Evolutionary conservation across 1,140 invertebrate species (phyloP), one percentile per base, ranked within the genome.

Genomic region (Drosophila lowei): DNA sequence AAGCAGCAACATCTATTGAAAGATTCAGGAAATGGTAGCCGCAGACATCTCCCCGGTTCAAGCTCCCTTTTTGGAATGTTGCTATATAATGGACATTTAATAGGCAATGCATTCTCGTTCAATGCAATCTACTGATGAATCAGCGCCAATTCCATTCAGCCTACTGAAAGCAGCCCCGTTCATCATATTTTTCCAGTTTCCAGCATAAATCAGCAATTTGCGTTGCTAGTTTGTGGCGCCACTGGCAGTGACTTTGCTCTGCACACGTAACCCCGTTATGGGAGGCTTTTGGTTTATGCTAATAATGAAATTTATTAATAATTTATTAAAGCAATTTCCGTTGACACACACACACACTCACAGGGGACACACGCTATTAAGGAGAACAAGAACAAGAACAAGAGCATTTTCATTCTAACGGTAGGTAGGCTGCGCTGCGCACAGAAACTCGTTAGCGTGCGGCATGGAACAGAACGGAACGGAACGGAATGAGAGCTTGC

Each of bases 321-420:
- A 84, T 80, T 85, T 85, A 86, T 85, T 80, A 80, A 86, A 73
- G 66, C 81, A 85, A 85, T 85, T 86, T 85, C 80, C 81, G 77
- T 48, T 80, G 67, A 59, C 58, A 72, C 60, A 71, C 13, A 66
- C 46, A 47, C 9, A 47, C 13, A 60, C 44, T 55, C 50, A 55
- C 30, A 25, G 8, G 47, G 6, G 42, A 55, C 21, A 18, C 8
- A 41, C 3, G 11, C 13, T 13, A 41, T 13, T 11, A 42, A 25
- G 42, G 30, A 42, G 54, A 74, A 34, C 41, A 44, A 52, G 50
- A 54, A 48, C 57, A 53, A 62, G 75, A 54, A 48, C 57, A 53
- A 62, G 75, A 63, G 71, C 61, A 49, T 38, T 38, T 38, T 38
- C 34, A 38, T 74, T 70, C 75, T 83, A 83, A 83, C 79, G 79